Base-by-base conservation (phyloP, 2,797 vertebrate genomes). In the Alosa sapidissima region DNA sequence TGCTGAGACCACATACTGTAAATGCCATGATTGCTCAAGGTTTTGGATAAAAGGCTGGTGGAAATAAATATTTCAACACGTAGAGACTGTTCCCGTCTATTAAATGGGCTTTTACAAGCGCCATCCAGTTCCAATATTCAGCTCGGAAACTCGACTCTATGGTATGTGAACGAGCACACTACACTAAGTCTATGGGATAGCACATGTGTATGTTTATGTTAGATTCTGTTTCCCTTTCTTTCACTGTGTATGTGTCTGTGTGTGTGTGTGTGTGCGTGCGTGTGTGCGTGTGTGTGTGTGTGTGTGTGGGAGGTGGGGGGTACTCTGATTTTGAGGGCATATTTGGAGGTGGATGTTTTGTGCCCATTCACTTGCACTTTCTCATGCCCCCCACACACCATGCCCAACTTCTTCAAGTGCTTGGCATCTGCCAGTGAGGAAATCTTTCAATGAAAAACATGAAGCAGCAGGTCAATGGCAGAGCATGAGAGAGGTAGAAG, bases 391-490 rank as follows among this genome's bases (percentile, higher is more conserved):
- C 65, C 68, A 41, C 68, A 41, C 68, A 78, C 81, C 72, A 54
- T 81, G 81, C 19, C 81, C 68, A 88, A 87, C 84, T 82, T 87
- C 87, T 87, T 89, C 84, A 87, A 89, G 86, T 83, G 82, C 87
- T 82, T 89, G 89, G 68, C 82, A 75, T 92, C 89, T 87, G 89
- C 87, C 83, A 91, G 89, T 88, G 90, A 91, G 91, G 93, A 93
- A 94, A 94, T 94, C 89, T 91, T 51, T 92, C 91, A 95, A 93
- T 92, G 91, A 93, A 91, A 90, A 83, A 82, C 90, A 86, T 94
- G 89, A 93, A 94, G 93, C 90, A 93, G 91, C 88, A 93, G 93
- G 93, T 94, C 92, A 91, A 89, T 92, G 93, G 92, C 91, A 83
- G 90, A 91, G 90, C 91, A 90, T 85, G 88, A 91, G 92, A 90